Percentiles rank a stretch among this genome's conserved stretches.
Conservation (phyloP, 1,140 invertebrate genomes). For the Chrysoperla carnea region DNA sequence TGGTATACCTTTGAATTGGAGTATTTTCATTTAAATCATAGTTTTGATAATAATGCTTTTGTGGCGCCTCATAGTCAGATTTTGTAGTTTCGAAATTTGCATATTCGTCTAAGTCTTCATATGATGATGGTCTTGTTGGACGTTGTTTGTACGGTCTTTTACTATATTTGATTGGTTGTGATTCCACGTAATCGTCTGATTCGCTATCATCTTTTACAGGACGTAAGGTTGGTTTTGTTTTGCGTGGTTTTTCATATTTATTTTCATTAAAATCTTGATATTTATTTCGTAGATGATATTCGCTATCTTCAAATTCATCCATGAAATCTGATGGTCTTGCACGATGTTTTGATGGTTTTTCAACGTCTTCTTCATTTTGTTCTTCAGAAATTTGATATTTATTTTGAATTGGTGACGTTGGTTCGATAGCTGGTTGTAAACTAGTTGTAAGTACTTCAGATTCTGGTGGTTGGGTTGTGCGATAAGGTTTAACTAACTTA, state of each 20-base stretch:
- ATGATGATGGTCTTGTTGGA: too few species aligned
- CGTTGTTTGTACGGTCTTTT: too few species aligned
- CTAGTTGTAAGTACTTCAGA: background rate
- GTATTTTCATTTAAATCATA: background rate
- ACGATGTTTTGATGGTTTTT: background rate
- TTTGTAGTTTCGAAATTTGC: too few species aligned
- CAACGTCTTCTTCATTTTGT: background rate
- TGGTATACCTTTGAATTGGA: background rate
- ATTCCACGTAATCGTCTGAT: too few species aligned
- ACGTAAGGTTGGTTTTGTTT: too few species aligned
- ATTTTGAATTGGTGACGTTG: background rate
- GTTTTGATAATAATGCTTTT: too few species aligned
- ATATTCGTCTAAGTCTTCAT: too few species aligned
- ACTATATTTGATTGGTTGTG: too few species aligned
- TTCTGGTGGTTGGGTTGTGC: background rate
- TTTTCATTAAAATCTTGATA: background rate
- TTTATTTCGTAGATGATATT: background rate
- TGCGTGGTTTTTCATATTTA: too few species aligned
- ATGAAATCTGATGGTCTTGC: background rate
- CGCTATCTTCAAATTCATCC: background rate
- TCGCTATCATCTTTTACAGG: too few species aligned
- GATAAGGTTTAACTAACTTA: background rate
- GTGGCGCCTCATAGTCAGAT: too few species aligned
- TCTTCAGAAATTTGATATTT: background rate
- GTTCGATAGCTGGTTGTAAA: background rate